Percentiles rank a stretch among this genome's conserved stretches.
Evolutionary conservation across 1,140 invertebrate genomes (phyloP).

Genomic region (Plodia interpunctella): DNA sequence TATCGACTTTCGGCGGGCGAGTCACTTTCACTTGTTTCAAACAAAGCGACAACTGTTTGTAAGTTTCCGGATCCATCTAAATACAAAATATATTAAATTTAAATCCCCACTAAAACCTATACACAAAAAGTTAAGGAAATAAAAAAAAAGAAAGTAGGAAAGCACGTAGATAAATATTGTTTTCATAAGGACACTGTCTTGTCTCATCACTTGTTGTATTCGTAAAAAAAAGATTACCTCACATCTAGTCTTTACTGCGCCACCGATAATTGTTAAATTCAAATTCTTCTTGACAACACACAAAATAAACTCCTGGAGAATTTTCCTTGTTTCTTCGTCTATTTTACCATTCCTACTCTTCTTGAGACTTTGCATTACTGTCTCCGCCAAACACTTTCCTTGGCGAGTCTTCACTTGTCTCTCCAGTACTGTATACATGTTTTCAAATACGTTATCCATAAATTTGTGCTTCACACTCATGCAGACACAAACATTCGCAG

Average conservation of each 20-base stretch:
- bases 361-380: constrained; percentile 48
- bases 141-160: too few species aligned
- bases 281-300: constrained; percentile 59
- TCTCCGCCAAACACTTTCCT: constrained; percentile 48
- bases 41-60: constrained; percentile 58
- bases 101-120: too few species aligned
- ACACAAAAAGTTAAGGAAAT: too few species aligned
- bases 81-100: too few species aligned
- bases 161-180: too few species aligned
- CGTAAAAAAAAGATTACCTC: constrained; percentile 38
- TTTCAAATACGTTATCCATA: constrained; percentile 64
- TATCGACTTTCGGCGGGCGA: constrained; percentile 39
- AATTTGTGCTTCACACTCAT: constrained; percentile 57
- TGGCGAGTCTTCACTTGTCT: constrained; percentile 38
- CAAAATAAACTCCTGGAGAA: constrained; percentile 57
- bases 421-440: constrained; percentile 61
- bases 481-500: constrained; percentile 51
- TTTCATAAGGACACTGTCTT: too few species aligned
- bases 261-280: constrained; percentile 60
- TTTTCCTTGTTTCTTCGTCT: constrained; percentile 41
- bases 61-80: constrained; percentile 62
- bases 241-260: constrained; percentile 67
- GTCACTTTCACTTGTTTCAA: constrained; percentile 43
- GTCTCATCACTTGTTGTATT: too few species aligned
- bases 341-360: constrained; percentile 61